Percentiles rank a stretch among this genome's conserved stretches.
phyloP scores from a whole-genome alignment of 1,140 invertebrate genomes.

The Phenacoccus solenopsis region DNA sequence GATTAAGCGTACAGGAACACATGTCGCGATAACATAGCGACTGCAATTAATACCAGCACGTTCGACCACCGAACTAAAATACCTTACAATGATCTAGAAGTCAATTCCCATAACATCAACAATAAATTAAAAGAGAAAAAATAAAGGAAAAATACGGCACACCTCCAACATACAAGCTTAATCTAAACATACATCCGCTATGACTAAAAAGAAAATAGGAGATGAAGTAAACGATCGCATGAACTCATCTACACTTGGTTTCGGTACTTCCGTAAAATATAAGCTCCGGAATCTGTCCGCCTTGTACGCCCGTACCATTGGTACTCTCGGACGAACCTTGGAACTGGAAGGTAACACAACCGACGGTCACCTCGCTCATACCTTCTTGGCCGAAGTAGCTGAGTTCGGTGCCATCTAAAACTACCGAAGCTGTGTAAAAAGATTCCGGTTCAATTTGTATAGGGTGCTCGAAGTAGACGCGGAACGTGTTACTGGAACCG shows the following conservation, averaged over 20 bases:
- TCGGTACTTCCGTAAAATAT: conserved; percentile 66
- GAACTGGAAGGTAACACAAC: conserved; percentile 83
- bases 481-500: conserved; percentile 84
- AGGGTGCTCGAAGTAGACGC: conserved; percentile 84
- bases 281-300: conserved; percentile 85
- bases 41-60: no score
- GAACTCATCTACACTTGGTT: conserved; percentile 37
- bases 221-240: no score
- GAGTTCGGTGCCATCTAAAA: conserved; percentile 77
- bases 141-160: no score
- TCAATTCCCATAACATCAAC: no score
- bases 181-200: no score
- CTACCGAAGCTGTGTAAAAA: conserved; percentile 80
- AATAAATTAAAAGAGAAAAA: no score
- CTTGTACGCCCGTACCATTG: conserved; percentile 86
- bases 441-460: conserved; percentile 83
- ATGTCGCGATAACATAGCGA: no score
- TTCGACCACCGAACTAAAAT: no score
- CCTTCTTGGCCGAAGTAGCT: conserved; percentile 94
- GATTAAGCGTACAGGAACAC: no score
- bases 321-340: conserved; percentile 88
- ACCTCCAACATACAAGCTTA: no score
- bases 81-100: no score
- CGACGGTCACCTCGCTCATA: conserved; percentile 76
- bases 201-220: no score